Evolutionary conservation across 2,888 invertebrate genomes (phyloP), one percentile per base, ranked within the genome.

Genomic region (Watsonalla binaria): DNA sequence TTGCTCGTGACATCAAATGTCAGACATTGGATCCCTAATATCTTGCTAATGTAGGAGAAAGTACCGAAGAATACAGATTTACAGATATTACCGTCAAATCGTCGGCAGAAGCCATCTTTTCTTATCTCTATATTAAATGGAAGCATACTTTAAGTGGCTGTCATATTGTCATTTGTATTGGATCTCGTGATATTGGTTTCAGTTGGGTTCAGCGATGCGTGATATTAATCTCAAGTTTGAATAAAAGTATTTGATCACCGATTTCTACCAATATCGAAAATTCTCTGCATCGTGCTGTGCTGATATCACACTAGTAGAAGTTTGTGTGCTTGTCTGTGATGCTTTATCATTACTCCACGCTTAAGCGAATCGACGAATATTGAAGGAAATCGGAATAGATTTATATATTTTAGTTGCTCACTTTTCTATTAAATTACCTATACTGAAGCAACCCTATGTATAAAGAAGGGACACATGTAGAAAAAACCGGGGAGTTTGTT

Each of bases 221-320:
- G 48, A 47, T 47, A 72, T 76, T 76, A 70, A 75, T 75, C 68
- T 69, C 61, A 65, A 66, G 65, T 70, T 63, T 68, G 58, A 62
- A 65, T 60, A 59, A 59, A 62, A 64, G 64, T 70, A 64, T 61
- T 58, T 54, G 60, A 56, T 60, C 61, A 55, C 61, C 57, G 60
- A 48, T 54, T 55, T 52, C 54, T 11, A 47, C 33, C 33, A 39
- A 54, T 52, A 55, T 46, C 33, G 54, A 14, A 39, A 15, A 46
- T 54, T 42, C 37, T 24, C 33, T 47, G 47, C 47, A 47, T 47
- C 47, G 47, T 24, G 24, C 6, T 7, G 47, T 35, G 13, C 35
- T 6, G 34, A 13, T 35, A 13, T 35, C 35, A 13, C 8, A n/a
- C 34, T 37, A 37, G 37, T 8, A 37, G 5, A 37, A 37, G 24